Evolutionary conservation across 2,113 vertebrate species (phyloP).

Genomic region (Pica pica): DNA sequence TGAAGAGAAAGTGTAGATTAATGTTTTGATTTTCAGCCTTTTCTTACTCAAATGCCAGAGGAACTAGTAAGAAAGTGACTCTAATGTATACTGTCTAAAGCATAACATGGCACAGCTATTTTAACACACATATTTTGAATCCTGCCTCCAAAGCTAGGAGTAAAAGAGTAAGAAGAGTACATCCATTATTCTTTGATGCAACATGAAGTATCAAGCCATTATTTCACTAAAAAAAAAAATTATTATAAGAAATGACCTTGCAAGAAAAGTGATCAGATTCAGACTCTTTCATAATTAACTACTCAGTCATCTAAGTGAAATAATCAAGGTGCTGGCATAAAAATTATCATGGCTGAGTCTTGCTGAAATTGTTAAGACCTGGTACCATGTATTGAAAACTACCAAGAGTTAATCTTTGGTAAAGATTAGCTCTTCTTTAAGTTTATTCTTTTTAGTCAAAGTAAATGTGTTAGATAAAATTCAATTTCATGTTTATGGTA

Average conservation of each 20-base stretch:
- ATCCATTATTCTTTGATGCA: neutral
- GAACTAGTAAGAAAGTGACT: slow-evolving; percentile 59
- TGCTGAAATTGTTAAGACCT: neutral
- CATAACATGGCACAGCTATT: slow-evolving; percentile 38
- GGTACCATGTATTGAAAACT: neutral
- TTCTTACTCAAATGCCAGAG: slow-evolving; percentile 55
- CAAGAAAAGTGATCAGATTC: neutral
- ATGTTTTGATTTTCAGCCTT: slow-evolving; percentile 62
- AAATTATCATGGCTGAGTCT: neutral
- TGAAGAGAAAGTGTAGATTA: slow-evolving; percentile 48
- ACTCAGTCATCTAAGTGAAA: neutral
- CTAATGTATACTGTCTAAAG: slow-evolving; percentile 64
- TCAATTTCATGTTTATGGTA: neutral
- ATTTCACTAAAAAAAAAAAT: neutral
- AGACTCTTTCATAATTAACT: slow-evolving; percentile 19
- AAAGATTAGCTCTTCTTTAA: neutral
- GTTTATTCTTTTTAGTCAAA: neutral
- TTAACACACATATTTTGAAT: slow-evolving; percentile 33
- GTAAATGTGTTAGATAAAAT: neutral
- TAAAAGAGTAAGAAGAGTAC: neutral
- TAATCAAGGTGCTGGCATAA: neutral
- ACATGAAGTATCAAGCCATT: neutral
- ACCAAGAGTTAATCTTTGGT: neutral
- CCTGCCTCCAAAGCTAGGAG: neutral
- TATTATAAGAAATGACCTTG: neutral